Conservation (phyloP, 1,140 invertebrate genomes). For the Cyrtorhinus lividipennis region DNA sequence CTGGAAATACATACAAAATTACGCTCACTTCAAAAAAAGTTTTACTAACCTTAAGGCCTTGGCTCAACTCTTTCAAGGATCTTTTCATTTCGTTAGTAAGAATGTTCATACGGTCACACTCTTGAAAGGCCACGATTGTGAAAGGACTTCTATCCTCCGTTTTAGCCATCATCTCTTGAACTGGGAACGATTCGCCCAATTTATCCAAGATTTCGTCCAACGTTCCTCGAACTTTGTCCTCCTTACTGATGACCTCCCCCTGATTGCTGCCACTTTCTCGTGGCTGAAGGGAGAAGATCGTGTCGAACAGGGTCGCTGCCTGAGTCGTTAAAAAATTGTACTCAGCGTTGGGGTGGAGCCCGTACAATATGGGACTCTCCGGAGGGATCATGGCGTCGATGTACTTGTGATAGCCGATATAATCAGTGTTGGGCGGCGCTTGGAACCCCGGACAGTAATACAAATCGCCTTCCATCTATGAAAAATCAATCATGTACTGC, state of each 20-base stretch:
- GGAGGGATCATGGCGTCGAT: slow-evolving; percentile 75
- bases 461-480: slow-evolving; percentile 68
- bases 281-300: slow-evolving; percentile 84
- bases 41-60: slow-evolving; percentile 66
- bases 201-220: slow-evolving; percentile 82
- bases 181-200: slow-evolving; percentile 76
- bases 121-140: slow-evolving; percentile 85
- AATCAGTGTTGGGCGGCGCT: slow-evolving; percentile 74
- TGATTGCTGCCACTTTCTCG: slow-evolving; percentile 52
- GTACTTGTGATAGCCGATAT: slow-evolving; percentile 39
- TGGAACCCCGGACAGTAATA: slow-evolving; percentile 66
- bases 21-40: no score
- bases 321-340: slow-evolving; percentile 81
- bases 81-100: slow-evolving; percentile 64
- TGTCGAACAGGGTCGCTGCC: slow-evolving; percentile 73
- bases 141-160: slow-evolving; percentile 83
- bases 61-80: slow-evolving; percentile 69
- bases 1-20: no score
- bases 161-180: slow-evolving; percentile 69
- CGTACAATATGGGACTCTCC: slow-evolving; percentile 81
- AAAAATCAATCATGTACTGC: background rate
- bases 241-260: slow-evolving; percentile 49
- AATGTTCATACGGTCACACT: slow-evolving; percentile 88
- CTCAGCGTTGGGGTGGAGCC: slow-evolving; percentile 87
- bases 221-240: slow-evolving; percentile 62